phyloP scores from a whole-genome alignment of 2,797 vertebrate species.

The Pseudomugil gertrudae region DNA sequence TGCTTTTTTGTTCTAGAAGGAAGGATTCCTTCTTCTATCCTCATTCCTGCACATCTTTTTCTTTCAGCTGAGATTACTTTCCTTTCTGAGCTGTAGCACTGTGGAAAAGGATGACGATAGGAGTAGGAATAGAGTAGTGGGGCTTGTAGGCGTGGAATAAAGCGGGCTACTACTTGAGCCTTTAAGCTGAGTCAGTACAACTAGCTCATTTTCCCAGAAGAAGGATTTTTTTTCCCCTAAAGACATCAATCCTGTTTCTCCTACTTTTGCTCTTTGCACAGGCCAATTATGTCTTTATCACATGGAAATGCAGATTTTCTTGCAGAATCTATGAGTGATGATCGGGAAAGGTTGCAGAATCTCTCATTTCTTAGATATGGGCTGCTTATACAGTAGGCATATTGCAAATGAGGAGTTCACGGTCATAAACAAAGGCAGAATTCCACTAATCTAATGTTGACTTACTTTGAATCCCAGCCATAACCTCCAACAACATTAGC shows the following conservation, averaged over 20 bases:
- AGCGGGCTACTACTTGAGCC: slow-evolving; percentile 56
- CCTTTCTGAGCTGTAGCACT: slow-evolving; percentile 43
- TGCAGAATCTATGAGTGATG: slow-evolving; percentile 62
- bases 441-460: slow-evolving; percentile 75
- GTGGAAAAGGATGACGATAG: slow-evolving; percentile 65
- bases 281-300: slow-evolving; percentile 82
- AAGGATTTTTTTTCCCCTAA: slow-evolving; percentile 68
- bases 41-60: slow-evolving; percentile 35
- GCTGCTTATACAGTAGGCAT: slow-evolving; percentile 47
- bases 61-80: slow-evolving; percentile 37
- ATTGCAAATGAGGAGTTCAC: slow-evolving; percentile 56
- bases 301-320: slow-evolving; percentile 75
- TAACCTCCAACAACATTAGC: slow-evolving; percentile 79
- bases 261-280: slow-evolving; percentile 58
- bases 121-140: slow-evolving; percentile 35
- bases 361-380: slow-evolving; percentile 42
- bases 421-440: slow-evolving; percentile 74
- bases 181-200: slow-evolving; percentile 52
- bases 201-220: slow-evolving; percentile 36
- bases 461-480: slow-evolving; percentile 74
- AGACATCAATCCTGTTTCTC: slow-evolving; percentile 76
- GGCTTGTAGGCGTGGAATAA: slow-evolving; percentile 30
- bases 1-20: slow-evolving; percentile 12
- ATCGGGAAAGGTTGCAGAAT: slow-evolving; percentile 42
- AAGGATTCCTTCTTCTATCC: too few relatives aligned